Conservation (phyloP, 2,888 invertebrate genomes). For the Drosophila aldrichi region DNA sequence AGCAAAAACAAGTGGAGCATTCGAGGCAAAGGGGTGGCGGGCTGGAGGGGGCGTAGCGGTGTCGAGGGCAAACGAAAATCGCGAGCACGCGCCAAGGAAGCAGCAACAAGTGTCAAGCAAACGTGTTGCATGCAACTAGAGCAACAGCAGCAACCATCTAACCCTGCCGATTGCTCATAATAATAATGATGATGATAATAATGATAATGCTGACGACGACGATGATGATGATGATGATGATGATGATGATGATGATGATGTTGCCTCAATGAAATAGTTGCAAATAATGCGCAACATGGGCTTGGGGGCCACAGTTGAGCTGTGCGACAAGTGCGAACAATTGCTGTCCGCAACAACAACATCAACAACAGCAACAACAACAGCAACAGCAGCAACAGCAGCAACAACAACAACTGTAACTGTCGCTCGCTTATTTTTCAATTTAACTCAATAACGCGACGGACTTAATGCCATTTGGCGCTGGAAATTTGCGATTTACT, state of each 20-base stretch:
- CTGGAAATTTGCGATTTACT: constrained; percentile 77
- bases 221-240: constrained; percentile 3
- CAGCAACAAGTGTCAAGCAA: constrained; percentile 28
- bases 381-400: constrained; percentile 25
- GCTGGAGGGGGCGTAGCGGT: neutral
- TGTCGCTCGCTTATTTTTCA: constrained; percentile 82
- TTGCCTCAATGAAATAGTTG: constrained; percentile 51
- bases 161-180: constrained; percentile 30
- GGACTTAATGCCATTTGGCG: constrained; percentile 79
- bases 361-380: constrained; percentile 27
- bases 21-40: neutral
- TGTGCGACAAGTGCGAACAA: constrained; percentile 57
- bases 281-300: constrained; percentile 38
- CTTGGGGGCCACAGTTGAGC: constrained; percentile 8
- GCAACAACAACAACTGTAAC: constrained; percentile 53
- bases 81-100: constrained; percentile 29
- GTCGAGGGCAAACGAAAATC: neutral
- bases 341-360: constrained; percentile 51
- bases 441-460: constrained; percentile 82
- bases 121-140: constrained; percentile 31
- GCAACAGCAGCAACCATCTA: constrained; percentile 9
- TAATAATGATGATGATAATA: constrained; percentile 5
- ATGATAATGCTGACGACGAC: no score
- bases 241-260: constrained; percentile 8
- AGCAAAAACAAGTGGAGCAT: neutral